Evolutionary conservation across 2,797 vertebrate genomes (phyloP), one percentile per base, ranked within the genome.

Genomic region (Phyllotis vaccarum): DNA sequence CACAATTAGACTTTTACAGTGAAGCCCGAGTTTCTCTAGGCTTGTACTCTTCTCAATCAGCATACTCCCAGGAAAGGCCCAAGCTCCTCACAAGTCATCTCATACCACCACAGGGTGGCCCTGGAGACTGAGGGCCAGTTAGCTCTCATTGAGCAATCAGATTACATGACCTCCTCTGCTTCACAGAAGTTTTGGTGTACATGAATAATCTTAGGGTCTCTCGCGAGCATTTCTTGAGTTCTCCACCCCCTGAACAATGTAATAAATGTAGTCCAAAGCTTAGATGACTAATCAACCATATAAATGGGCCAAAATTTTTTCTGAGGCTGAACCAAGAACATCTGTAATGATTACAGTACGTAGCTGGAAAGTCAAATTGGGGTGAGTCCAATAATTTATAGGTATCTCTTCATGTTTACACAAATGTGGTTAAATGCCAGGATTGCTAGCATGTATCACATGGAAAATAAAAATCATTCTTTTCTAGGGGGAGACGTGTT

Each of bases 321-420:
- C 93, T 92, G 86, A 91, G 94, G 78, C 88, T 97, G 94, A 97
- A 97, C 92, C 95, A 97, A 74, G 90, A 97, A 97, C 96, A 97
- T 95, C 95, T 96, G 96, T 94, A 95, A 96, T 95, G 95, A 93
- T 96, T 86, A 83, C 10, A 92, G 74, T 58, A 87, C 86, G 66
- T 79, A 74, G 93, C 17, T 97, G 93, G 95, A 94, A 96, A 96
- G 70, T 96, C 92, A 94, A 97, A 95, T 92, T 92, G 82, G 92
- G 96, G 21, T 89, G 93, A 92, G 75, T 62, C 70, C 92, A 96
- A 95, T 93, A 97, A 97, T 97, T 96, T 96, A 97, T 96, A 96
- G 96, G 86, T 97, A 97, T 92, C 96, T 89, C 88, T 80, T 49
- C 96, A 87, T 97, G 93, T 96, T 97, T 97, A 96, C 91, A 87